Base-by-base conservation (phyloP, 2,888 invertebrate genomes). In the Platypus cylindrus region DNA sequence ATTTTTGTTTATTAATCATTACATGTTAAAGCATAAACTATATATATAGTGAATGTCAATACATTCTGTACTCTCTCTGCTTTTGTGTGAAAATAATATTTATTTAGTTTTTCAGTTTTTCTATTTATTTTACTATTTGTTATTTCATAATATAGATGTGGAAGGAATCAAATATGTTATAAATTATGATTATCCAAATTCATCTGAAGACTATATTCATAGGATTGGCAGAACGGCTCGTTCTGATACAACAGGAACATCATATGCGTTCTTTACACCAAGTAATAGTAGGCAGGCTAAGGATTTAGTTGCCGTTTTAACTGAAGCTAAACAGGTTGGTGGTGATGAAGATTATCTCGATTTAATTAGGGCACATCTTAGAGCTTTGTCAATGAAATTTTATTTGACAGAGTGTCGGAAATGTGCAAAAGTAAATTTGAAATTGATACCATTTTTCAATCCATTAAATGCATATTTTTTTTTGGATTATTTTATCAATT, bases 141-240 rank as follows among this genome's bases (percentile, higher is more conserved):
- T 5, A n/a, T n/a, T 18, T 15, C 33, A 7, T 12, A n/a, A 30
- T 66, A 55, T 71, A 93, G 93, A 93, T 77, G 91, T 94, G 59
- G 89, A 90, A 62, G 91, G 91, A 60, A 90, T 94, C 54, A 90
- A 89, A 67, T 90, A 82, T 68, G 93, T 94, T 47, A 87, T 93
- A 63, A 94, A 94, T 70, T 93, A 82, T 70, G 93, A 94, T 68
- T 94, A 90, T 65, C 93, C 93, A 37, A 85, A 86, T 62, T 89
- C 87, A 41, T 89, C 90, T 37, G 93, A 94, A 63, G 93, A 93
- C 65, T 94, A 94, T 62, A 89, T 93, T 54, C 93, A 94, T 64
- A 78, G 93, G 45, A 94, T 93, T 63, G 93, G 93, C 39, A 77
- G 93, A 54, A 94, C 93, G 25, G 93, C 87, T 33, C 75, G 94